phyloP scores from a whole-genome alignment of 2,888 invertebrate species.

The Sturmia bella region DNA sequence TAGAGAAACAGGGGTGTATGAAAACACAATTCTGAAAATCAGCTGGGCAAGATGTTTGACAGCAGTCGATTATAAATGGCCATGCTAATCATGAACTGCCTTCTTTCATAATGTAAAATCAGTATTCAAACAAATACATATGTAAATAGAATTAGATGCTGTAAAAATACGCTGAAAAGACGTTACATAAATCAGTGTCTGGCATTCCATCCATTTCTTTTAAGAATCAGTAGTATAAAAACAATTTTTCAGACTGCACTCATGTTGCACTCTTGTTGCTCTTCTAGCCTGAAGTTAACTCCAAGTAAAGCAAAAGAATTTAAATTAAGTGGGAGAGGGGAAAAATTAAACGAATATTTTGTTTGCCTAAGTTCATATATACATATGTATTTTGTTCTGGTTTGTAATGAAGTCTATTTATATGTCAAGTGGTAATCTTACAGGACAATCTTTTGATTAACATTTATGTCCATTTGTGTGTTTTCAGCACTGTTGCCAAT shows the following conservation, averaged over 20 bases:
- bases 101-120: no score
- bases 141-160: no score
- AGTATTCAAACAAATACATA: no score
- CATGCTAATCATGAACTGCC: no score
- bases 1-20: no score
- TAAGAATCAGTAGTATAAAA: neutral
- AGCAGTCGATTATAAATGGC: no score
- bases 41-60: no score
- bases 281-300: conserved; percentile 15
- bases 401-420: neutral
- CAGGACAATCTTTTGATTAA: conserved; percentile 70
- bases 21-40: no score
- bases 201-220: no score
- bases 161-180: no score
- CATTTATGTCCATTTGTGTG: conserved; percentile 62
- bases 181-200: no score
- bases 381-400: neutral
- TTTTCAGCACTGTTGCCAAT: conserved; percentile 33
- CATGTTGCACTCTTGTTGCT: conserved; percentile 22
- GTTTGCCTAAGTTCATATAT: neutral
- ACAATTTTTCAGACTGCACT: conserved; percentile 9
- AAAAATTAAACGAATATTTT: conserved; percentile 41
- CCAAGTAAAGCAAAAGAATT: conserved; percentile 4
- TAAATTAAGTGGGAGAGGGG: neutral
- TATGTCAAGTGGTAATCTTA: conserved; percentile 55